A percentile compares a stretch with the other conserved stretches of the same genome.
phyloP scores from a whole-genome alignment of 2,888 invertebrate genomes.

The Mimachlamys varia region DNA sequence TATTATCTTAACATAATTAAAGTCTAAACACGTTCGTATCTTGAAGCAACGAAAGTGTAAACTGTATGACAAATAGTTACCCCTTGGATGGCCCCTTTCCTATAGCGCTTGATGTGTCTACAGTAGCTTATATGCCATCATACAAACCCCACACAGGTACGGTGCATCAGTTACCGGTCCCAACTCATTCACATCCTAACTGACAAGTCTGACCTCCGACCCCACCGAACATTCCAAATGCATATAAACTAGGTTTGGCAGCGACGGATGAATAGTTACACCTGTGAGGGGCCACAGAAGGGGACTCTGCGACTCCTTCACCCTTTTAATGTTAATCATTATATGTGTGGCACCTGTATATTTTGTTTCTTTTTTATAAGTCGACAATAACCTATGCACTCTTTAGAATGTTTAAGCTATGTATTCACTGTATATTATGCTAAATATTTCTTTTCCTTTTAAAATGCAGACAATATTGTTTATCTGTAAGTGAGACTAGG shows the following conservation, averaged over 20 bases:
- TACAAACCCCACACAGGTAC: constrained; percentile 5
- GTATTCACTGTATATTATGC: too few species aligned
- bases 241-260: not conserved
- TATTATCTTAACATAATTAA: too few species aligned
- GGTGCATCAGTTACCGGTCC: not conserved
- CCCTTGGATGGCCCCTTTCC: not conserved
- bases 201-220: not conserved
- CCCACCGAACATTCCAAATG: constrained; percentile 11
- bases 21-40: too few species aligned
- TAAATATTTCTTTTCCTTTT: too few species aligned
- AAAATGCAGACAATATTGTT: too few species aligned
- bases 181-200: not conserved
- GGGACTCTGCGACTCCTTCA: not conserved
- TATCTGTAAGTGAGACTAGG: too few species aligned
- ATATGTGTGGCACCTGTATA: too few species aligned
- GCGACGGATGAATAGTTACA: not conserved
- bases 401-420: too few species aligned
- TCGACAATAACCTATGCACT: too few species aligned
- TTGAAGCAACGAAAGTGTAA: too few species aligned
- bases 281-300: not conserved
- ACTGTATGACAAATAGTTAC: not conserved
- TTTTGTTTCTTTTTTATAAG: too few species aligned
- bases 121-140: not conserved
- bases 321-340: not conserved
- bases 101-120: not conserved